Base-by-base conservation (phyloP, 2,797 vertebrate genomes). In the Champsocephalus esox region DNA sequence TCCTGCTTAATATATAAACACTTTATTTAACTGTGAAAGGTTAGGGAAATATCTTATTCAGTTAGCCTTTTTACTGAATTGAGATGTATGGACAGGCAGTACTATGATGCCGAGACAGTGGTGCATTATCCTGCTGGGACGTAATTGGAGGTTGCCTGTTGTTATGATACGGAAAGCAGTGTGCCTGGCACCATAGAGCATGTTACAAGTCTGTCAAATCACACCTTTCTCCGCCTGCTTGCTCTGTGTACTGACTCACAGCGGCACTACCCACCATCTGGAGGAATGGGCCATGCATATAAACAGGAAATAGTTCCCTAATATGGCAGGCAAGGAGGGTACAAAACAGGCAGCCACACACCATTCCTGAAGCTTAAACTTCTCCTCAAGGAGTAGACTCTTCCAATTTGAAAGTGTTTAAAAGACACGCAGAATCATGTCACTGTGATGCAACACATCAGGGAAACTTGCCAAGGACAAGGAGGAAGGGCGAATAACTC, bases 201-300 rank as follows among this genome's bases (percentile, higher is more conserved):
- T 10, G 69, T 80, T 67, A 61, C 71, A 80, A 59, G 45, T 77
- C 67, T 73, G 55, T 87, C 73, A 81, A 88, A 76, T 77, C 64
- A 81, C 72, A 82, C 64, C 57, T 83, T 73, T 68, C 19, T 70
- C 34, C 58, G 58, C 41, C 54, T 72, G 64, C 73, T 32, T 49
- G 48, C 63, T 80, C 83, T 70, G 81, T 70, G 57, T 55, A 80
- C 63, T 62, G 64, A 76, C 67, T 81, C 70, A 76, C 60, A 62
- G 66, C 44, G 58, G 54, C 46, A 59, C 54, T 65, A 50, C 63
- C 54, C 70, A 58, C 78, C 79, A 77, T 77, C 77, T 88, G 80
- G 64, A 70, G 67, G 24, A 67, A 67, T 49, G 44, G 57, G 21
- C 46, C 70, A 66, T 34, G 57, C 68, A 69, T 34, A 70, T 44